These are phyloP conservation scores for Carpatolechia fugitivella DNA, from an alignment of 2,888 invertebrate genomes.

Conservation along the genomic window DNA sequence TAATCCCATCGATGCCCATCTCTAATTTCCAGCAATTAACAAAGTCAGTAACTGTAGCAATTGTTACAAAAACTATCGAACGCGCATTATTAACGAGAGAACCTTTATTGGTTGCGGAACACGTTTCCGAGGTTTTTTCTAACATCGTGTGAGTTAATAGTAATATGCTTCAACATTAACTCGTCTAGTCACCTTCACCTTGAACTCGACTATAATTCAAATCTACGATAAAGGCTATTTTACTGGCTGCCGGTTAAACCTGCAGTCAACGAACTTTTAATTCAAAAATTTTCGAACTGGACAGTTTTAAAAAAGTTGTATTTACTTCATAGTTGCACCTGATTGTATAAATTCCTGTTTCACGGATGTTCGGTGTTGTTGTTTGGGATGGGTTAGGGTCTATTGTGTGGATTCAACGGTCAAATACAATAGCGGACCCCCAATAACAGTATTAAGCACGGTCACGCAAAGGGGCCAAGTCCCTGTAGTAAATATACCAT, in stretches of 20 bases:
- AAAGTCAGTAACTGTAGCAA: slow-evolving; percentile 34
- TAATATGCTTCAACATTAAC: slow-evolving; percentile 29
- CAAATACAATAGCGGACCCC: slow-evolving; percentile 51
- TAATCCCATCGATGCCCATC: slow-evolving; percentile 1
- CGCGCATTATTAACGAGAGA: slow-evolving; percentile 30
- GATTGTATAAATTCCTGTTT: slow-evolving; percentile 33
- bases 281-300: slow-evolving; percentile 8
- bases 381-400: slow-evolving; percentile 55
- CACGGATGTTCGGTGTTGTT: slow-evolving; percentile 47
- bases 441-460: slow-evolving; percentile 44
- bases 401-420: slow-evolving; percentile 51
- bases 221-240: slow-evolving; percentile 49
- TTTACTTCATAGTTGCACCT: slow-evolving; percentile 16
- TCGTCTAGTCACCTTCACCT: slow-evolving; percentile 59
- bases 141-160: slow-evolving; percentile 29
- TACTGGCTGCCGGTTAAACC: slow-evolving; percentile 29
- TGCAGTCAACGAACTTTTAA: slow-evolving; percentile 31
- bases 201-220: slow-evolving; percentile 58
- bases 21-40: slow-evolving; percentile 35
- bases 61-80: slow-evolving; percentile 33
- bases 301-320: background rate
- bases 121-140: slow-evolving; percentile 30
- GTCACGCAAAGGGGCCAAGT: slow-evolving; percentile 51
- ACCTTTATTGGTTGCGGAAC: slow-evolving; percentile 13
- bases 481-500: slow-evolving; percentile 13